Percentiles rank a stretch among this genome's conserved stretches.
These are phyloP conservation scores for Bombyx mori DNA, from an alignment of 1,140 invertebrate species.

Conservation along the genomic window ASM3026992v2 NC_085122.1:2645001-2645500, in stretches of 20 bases:
- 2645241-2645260: slow-evolving; percentile 77
- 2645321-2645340: slow-evolving; percentile 56
- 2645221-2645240: slow-evolving; percentile 76
- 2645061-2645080: slow-evolving; percentile 50
- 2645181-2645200: slow-evolving; percentile 48
- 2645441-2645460: slow-evolving; percentile 52
- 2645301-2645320: slow-evolving; percentile 68
- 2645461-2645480: slow-evolving; percentile 65
- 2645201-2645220: slow-evolving; percentile 71
- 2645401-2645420: slow-evolving; percentile 33
- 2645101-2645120: slow-evolving; percentile 29
- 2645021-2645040: slow-evolving; percentile 52
- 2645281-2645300: slow-evolving; percentile 76
- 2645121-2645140: slow-evolving; percentile 60
- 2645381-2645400: slow-evolving; percentile 32
- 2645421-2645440: slow-evolving; percentile 39
- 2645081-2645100: slow-evolving; percentile 38
- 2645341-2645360: slow-evolving; percentile 33
- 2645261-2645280: slow-evolving; percentile 75
- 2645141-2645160: slow-evolving; percentile 48
- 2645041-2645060: slow-evolving; percentile 44
- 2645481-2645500: slow-evolving; percentile 69
- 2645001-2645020: slow-evolving; percentile 46
- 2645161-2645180: slow-evolving; percentile 49
- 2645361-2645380: slow-evolving; percentile 40